Conservation (phyloP, 2,888 invertebrate genomes). For the Spisula solida region DNA sequence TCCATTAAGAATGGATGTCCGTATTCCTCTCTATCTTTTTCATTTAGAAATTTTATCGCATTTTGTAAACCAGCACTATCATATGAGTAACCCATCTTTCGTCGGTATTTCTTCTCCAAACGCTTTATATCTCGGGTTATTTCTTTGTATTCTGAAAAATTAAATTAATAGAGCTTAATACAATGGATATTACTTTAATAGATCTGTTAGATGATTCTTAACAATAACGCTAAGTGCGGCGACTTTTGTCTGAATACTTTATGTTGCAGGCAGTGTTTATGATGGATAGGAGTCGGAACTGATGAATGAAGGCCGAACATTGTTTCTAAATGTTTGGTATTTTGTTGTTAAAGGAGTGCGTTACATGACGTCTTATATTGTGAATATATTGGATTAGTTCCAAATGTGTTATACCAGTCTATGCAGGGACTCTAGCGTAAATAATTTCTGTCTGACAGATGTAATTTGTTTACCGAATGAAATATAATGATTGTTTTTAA, state of each 20-base stretch:
- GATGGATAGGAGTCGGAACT: too few relatives aligned
- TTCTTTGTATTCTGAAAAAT: slow-evolving; percentile 79
- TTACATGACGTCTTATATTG: too few relatives aligned
- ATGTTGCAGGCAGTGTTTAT: too few relatives aligned
- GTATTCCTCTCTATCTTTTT: slow-evolving; percentile 78
- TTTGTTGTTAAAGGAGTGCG: too few relatives aligned
- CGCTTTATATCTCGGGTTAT: slow-evolving; percentile 78
- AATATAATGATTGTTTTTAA: too few relatives aligned
- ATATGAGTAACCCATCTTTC: slow-evolving; percentile 59
- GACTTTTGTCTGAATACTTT: not conserved
- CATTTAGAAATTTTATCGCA: slow-evolving; percentile 81
- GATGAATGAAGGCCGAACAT: too few relatives aligned
- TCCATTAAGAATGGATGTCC: slow-evolving; percentile 67
- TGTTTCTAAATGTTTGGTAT: too few relatives aligned
- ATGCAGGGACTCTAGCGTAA: too few relatives aligned
- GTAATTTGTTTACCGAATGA: too few relatives aligned
- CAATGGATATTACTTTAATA: not conserved
- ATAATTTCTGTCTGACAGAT: too few relatives aligned
- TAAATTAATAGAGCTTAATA: not conserved
- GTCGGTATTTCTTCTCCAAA: slow-evolving; percentile 69
- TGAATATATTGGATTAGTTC: too few relatives aligned
- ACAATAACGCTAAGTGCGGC: not conserved
- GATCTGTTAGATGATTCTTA: not conserved
- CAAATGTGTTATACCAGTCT: too few relatives aligned
- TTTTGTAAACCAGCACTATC: slow-evolving; percentile 70